A percentile compares a stretch with the other conserved stretches of the same genome.
phyloP scores from a whole-genome alignment of 2,113 vertebrate genomes.

The Amphilophus citrinellus region DNA sequence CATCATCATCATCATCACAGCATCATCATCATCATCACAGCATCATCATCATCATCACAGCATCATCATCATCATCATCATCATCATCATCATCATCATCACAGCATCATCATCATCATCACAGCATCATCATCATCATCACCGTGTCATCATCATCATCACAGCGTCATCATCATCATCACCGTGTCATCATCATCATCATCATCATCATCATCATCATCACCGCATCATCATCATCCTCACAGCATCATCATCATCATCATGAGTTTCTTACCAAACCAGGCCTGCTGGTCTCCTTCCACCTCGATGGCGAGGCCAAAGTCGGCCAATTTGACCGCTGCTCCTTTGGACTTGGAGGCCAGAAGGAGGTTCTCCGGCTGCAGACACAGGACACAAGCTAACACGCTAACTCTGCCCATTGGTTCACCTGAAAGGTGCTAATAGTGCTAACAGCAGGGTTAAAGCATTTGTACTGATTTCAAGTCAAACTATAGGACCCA shows the following conservation, averaged over 20 bases:
- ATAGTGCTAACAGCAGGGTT: neutral
- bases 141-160: too few species aligned
- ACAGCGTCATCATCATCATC: too few species aligned
- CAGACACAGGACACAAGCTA: constrained; percentile 27
- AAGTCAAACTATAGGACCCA: too few species aligned
- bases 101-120: too few species aligned
- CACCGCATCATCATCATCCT: neutral
- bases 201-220: neutral
- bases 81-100: too few species aligned
- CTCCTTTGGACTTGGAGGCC: constrained; percentile 77
- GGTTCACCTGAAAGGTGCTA: neutral
- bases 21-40: too few species aligned
- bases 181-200: too few species aligned
- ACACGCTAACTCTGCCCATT: constrained; percentile 15
- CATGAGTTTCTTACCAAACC: constrained; percentile 61
- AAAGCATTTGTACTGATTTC: neutral
- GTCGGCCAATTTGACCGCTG: constrained; percentile 73
- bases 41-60: too few species aligned
- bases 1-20: too few species aligned
- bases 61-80: too few species aligned
- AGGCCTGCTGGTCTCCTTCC: constrained; percentile 80
- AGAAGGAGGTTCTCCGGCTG: constrained; percentile 76
- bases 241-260: accelerated
- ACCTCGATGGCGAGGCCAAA: constrained; percentile 75
- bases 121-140: too few species aligned